Evolutionary conservation across 2,888 invertebrate genomes (phyloP).

Genomic region (Tachystola acroxantha): DNA sequence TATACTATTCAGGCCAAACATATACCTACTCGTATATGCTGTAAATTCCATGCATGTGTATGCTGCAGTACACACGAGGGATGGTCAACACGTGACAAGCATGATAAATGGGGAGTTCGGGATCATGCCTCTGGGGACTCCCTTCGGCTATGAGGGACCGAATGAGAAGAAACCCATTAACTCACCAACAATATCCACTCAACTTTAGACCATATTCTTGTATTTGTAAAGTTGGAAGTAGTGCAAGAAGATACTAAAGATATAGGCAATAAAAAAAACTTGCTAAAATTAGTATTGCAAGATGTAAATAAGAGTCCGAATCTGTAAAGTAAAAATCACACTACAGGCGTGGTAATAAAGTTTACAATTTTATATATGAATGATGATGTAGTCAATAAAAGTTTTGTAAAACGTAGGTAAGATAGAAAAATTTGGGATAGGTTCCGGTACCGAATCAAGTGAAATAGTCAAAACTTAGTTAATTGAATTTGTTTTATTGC

Average conservation of each 20-base stretch:
- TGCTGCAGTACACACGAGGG: constrained; percentile 62
- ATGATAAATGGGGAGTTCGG: constrained; percentile 72
- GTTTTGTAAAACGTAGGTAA: too few relatives aligned
- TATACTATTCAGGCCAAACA: not conserved
- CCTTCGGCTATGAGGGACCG: constrained; percentile 51
- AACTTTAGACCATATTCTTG: constrained; percentile 1
- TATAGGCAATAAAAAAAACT: constrained; percentile 52
- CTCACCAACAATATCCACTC: constrained; percentile 17
- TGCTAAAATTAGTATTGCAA: constrained; percentile 63
- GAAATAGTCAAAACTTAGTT: too few relatives aligned
- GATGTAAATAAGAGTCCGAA: constrained; percentile 48
- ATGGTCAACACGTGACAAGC: constrained; percentile 76
- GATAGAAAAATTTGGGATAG: too few relatives aligned
- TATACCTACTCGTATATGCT: constrained; percentile 5
- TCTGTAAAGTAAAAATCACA: constrained; percentile 28
- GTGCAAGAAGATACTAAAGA: constrained; percentile 18
- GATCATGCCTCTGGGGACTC: constrained; percentile 71
- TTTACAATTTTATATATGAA: constrained; percentile 18
- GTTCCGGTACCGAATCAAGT: too few relatives aligned
- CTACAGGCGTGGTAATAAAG: constrained; percentile 27
- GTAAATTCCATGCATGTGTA: constrained; percentile 40
- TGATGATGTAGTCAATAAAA: not conserved
- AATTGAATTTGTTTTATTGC: too few relatives aligned
- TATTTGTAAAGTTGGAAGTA: not conserved
- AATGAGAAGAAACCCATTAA: constrained; percentile 40